These are phyloP conservation scores for Germaria angustata DNA, from an alignment of 2,888 invertebrate genomes.

Conservation along the genomic window DNA sequence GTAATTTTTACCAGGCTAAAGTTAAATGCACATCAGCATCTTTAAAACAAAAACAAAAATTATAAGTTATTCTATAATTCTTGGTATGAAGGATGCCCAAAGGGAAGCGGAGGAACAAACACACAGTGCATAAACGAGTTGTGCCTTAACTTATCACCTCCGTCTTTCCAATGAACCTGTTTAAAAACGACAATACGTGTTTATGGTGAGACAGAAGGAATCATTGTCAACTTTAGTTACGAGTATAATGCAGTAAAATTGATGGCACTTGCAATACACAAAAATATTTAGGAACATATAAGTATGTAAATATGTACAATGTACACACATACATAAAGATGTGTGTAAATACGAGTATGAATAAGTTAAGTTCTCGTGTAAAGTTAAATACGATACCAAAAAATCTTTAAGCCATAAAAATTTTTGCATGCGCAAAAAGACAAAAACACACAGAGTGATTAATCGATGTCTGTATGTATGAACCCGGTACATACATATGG, in stretches of 20 bases:
- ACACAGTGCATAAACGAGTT: conserved; percentile 18
- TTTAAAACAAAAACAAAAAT: too few relatives aligned
- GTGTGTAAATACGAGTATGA: too few relatives aligned
- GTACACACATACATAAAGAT: too few relatives aligned
- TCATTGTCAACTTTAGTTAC: conserved; percentile 28
- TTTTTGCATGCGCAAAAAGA: conserved; percentile 10
- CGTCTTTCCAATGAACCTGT: conserved; percentile 43
- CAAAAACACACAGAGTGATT: conserved; percentile 6
- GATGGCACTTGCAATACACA: too few relatives aligned
- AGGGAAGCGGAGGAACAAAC: neutral
- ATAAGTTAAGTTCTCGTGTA: too few relatives aligned
- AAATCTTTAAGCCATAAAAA: conserved; percentile 23
- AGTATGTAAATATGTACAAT: too few relatives aligned
- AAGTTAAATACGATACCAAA: neutral
- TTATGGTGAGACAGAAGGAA: conserved; percentile 29
- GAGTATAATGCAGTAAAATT: too few relatives aligned
- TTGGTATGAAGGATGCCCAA: neutral
- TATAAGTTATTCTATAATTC: conserved; percentile 27
- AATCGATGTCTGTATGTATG: too few relatives aligned
- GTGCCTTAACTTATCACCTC: too few relatives aligned
- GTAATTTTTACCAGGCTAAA: conserved; percentile 28
- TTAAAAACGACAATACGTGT: conserved; percentile 34
- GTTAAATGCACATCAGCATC: conserved; percentile 30
- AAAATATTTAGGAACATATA: too few relatives aligned
- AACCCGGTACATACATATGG: too few relatives aligned